Evolutionary conservation across 2,888 invertebrate genomes (phyloP), one percentile per base, ranked within the genome.

Genomic region (Hylaea fasciaria): DNA sequence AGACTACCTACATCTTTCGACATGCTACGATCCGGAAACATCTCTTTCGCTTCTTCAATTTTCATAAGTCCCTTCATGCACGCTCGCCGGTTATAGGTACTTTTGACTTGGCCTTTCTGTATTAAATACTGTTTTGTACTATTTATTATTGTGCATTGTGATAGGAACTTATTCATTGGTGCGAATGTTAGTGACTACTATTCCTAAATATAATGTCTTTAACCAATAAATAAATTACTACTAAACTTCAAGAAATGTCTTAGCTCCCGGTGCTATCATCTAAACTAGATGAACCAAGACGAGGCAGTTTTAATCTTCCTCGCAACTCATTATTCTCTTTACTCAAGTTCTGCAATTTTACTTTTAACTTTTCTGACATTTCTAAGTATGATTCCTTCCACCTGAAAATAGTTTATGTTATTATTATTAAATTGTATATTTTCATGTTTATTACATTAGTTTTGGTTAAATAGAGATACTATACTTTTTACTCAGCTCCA

Each of bases 341-440:
- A 57, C 93, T 90, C 28, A 95, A 78, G 48, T 92, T 90, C 61
- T 92, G 85, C 22, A 95, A 83, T 72, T 93, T 92, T 17, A 83
- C 87, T 80, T 95, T 94, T 55, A 96, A 91, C 79, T 93, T 94
- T 0, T 87, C 85, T 0, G 94, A 93, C 71, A 96, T 91, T 48
- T 94, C 93, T 56, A 94, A 85, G 29, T 95, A 92, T n/a, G 94
- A 94, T 35, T 90, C 88, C 74, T 94, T 94, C 94, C 95, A 96
- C 63, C 95, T 95, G 76, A 57, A 85, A 82, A 52, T 10, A 71
- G 59, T 22, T 37, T 1, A 12, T 9, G 1, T 12, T 3, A 37
- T 37, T 12, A 37, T 37, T 37, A 37, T 10, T n/a, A 12, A 12
- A n/a, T 7, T 12, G 37, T 12, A 37, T 12, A n/a, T 11, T n/a